Conservation (phyloP, 2,113 vertebrate species). For the Aegypius monachus region DNA sequence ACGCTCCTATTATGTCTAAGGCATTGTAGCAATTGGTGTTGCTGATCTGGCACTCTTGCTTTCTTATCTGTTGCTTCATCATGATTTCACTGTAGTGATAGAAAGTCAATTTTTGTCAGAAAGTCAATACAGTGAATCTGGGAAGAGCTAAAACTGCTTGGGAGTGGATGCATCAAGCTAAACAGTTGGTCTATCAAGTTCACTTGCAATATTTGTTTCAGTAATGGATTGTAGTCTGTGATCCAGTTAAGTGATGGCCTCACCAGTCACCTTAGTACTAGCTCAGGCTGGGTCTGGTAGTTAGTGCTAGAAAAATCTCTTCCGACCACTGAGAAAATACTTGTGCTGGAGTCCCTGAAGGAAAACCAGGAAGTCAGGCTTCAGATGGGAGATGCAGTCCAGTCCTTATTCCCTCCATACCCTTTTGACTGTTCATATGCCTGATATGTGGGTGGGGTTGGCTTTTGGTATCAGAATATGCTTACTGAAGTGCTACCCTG, state of each 20-base stretch:
- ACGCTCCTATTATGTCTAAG: background rate
- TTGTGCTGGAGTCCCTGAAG: background rate
- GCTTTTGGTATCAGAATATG: background rate
- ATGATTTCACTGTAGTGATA: slow-evolving; percentile 12
- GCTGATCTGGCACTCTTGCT: background rate
- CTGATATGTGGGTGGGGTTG: background rate
- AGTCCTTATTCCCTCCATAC: background rate
- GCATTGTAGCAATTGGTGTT: background rate
- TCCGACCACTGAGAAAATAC: background rate
- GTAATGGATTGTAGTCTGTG: slow-evolving; percentile 16
- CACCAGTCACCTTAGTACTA: background rate
- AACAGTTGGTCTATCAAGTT: slow-evolving; percentile 35
- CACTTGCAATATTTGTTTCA: slow-evolving; percentile 21
- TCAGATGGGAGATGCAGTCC: background rate
- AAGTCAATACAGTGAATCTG: slow-evolving; percentile 48
- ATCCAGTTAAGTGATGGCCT: background rate
- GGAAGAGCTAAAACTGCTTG: slow-evolving; percentile 8
- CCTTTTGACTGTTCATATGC: background rate
- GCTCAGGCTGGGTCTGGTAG: background rate
- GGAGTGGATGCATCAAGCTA: slow-evolving; percentile 6
- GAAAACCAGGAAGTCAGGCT: background rate
- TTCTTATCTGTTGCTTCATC: slow-evolving; percentile 47
- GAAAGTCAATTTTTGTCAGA: background rate
- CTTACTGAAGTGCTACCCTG: background rate
- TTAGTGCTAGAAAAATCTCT: background rate